These are phyloP conservation scores for Motacilla alba DNA, from an alignment of 2,113 vertebrate genomes.

Conservation along the genomic window DNA sequence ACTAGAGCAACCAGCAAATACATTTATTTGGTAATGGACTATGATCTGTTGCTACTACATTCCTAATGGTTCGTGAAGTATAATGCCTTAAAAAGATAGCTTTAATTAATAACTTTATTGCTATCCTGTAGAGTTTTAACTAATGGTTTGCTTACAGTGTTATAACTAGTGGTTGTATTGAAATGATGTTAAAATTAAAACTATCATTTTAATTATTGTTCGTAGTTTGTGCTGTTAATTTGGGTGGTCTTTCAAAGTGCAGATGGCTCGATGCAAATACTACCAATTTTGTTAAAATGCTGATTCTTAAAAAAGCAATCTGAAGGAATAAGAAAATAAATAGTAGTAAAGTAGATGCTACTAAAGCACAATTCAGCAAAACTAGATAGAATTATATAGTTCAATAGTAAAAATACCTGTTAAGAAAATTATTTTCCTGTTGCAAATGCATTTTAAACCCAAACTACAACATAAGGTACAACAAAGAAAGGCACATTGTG, in stretches of 20 bases:
- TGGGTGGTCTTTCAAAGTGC: neutral
- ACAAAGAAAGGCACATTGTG: neutral
- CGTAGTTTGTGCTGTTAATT: neutral
- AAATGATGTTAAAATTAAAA: neutral
- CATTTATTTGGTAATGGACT: neutral
- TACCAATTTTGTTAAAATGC: neutral
- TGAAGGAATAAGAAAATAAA: neutral
- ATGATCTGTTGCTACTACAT: neutral
- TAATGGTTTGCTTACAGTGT: neutral
- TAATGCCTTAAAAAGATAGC: neutral
- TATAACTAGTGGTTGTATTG: neutral
- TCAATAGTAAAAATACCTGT: neutral
- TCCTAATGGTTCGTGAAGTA: neutral
- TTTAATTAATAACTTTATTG: neutral
- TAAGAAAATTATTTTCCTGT: neutral
- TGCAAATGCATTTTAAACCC: neutral
- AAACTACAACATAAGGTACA: neutral
- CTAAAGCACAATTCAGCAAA: neutral
- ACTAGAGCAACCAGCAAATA: neutral
- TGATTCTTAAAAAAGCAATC: neutral
- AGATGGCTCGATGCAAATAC: neutral
- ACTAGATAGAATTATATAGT: neutral
- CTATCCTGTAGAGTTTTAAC: neutral
- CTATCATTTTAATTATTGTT: neutral
- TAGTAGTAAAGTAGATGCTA: neutral